These are phyloP conservation scores for Ricordea florida DNA, from an alignment of 92 coral and sea anemone genomes.

Conservation along the genomic window DNA sequence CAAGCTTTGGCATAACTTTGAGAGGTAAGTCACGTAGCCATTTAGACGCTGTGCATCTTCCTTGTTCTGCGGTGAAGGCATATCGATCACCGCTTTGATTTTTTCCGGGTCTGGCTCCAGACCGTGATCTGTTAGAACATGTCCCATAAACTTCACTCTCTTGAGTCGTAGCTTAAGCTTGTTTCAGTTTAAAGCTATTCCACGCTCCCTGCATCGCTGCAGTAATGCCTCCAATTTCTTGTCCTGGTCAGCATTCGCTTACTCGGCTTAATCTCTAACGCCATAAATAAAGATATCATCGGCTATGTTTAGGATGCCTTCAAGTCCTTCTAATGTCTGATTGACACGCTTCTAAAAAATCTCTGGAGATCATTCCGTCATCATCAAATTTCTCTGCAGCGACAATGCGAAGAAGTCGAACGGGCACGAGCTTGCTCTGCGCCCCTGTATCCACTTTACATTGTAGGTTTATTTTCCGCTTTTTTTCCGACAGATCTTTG, in stretches of 20 bases:
- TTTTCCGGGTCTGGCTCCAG: constrained; percentile 1
- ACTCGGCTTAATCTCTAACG: constrained; percentile 6
- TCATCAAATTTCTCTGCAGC: too few species aligned
- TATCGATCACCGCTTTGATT: not conserved
- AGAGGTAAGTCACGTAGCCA: not conserved
- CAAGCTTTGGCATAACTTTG: not conserved
- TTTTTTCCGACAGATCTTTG: too few species aligned
- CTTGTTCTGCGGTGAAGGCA: not conserved
- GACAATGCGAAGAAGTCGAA: too few species aligned
- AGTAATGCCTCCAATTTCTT: not conserved
- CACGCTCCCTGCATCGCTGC: constrained; percentile 19
- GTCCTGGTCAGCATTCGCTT: constrained; percentile 29
- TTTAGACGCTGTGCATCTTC: not conserved
- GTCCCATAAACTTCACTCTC: not conserved
- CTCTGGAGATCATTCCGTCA: too few species aligned
- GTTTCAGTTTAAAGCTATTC: not conserved
- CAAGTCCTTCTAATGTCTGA: constrained; percentile 28
- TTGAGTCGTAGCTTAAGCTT: not conserved
- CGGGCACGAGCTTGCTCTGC: too few species aligned
- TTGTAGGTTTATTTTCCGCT: too few species aligned
- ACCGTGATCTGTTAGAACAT: not conserved
- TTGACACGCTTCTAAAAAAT: constrained; percentile 20
- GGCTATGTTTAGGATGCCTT: constrained; percentile 1
- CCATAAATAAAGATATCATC: constrained; percentile 16
- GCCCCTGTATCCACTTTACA: too few species aligned